These are phyloP conservation scores for Helicolenus hilgendorfi DNA, from an alignment of 2,797 vertebrate species.

Conservation along the genomic window DNA sequence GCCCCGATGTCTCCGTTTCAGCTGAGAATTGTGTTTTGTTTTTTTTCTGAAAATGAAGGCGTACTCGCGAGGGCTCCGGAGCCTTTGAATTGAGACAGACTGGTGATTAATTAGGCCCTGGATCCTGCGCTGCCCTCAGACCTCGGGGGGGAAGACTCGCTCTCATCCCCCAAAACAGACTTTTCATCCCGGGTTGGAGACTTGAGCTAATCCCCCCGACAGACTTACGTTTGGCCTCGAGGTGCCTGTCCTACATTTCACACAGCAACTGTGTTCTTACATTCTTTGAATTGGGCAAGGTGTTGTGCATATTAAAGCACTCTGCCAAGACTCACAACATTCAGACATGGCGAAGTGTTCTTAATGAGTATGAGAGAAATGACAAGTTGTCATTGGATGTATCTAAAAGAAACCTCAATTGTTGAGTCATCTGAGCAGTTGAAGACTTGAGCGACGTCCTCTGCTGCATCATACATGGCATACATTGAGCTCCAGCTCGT, in stretches of 20 bases:
- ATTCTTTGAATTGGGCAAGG: slow-evolving; percentile 37
- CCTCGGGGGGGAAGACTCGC: slow-evolving; percentile 46
- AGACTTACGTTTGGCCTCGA: slow-evolving; percentile 63
- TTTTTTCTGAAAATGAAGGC: slow-evolving; percentile 12
- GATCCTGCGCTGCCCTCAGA: slow-evolving; percentile 59
- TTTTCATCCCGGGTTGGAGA: slow-evolving; percentile 52
- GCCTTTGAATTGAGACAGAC: slow-evolving; percentile 61
- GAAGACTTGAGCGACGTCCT: background rate
- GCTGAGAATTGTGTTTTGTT: slow-evolving; percentile 25
- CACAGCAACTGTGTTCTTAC: background rate
- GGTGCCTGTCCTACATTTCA: slow-evolving; percentile 80
- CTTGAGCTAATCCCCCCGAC: slow-evolving; percentile 64
- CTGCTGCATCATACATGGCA: background rate
- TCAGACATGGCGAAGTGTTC: background rate
- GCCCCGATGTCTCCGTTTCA: slow-evolving; percentile 45
- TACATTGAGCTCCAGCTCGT: slow-evolving; percentile 1
- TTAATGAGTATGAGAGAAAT: background rate
- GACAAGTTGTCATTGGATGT: slow-evolving; percentile 3
- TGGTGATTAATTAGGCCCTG: slow-evolving; percentile 77
- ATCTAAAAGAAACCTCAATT: slow-evolving; percentile 21
- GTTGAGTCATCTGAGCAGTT: slow-evolving; percentile 2
- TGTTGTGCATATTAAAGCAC: slow-evolving; percentile 23
- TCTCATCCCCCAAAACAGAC: slow-evolving; percentile 59
- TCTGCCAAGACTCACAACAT: background rate
- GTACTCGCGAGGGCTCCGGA: background rate